Evolutionary conservation across 2,113 vertebrate genomes (phyloP), one percentile per base, ranked within the genome.

Genomic region (Prochilodus magdalenae): DNA sequence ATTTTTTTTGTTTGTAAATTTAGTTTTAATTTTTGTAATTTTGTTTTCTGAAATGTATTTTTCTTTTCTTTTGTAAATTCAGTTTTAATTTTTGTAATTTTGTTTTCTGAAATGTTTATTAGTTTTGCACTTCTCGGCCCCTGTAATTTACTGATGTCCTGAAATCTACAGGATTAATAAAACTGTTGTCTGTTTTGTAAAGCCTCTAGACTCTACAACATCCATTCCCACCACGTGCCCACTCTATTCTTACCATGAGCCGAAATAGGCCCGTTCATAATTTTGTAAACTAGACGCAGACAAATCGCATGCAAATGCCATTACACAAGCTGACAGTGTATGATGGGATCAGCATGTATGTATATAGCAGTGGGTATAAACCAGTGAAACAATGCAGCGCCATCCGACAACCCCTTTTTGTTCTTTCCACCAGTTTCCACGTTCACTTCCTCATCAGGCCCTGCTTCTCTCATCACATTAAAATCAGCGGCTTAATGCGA

Each of bases 401-500:
- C 1, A 5, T 1, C 4, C 6, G 5, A 22, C 24, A 60, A 26
- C 1, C 10, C 2, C 3, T 3, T 26, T 26, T 60, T 60, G 7
- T 60, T 24, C 24, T 55, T 12, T n/a, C 26, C 22, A 24, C 10
- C 4, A 33, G 5, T 18, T 53, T 22, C 1, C 14, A 15, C 5
- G 12, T 69, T 69, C 62, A 55, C 33, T 33, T 36, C 63, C 47
- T 55, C 53, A 55, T 55, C 53, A 55, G 53, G 53, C 53, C 22
- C 53, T 55, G 53, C 53, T 22, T 55, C 63, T 78, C 53, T 40
- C 53, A 55, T 69, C 14, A 49, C 76, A 78, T 78, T 78, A 69
- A 78, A 53, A 60, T 49, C 63, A 26, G 76, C 0, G 26, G 75
- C 3, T 30, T 77, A 66, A 77, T 77, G 47, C 27, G 4, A 26